phyloP scores from a whole-genome alignment of 2,113 vertebrate genomes.

The Calidris pygmaea region DNA sequence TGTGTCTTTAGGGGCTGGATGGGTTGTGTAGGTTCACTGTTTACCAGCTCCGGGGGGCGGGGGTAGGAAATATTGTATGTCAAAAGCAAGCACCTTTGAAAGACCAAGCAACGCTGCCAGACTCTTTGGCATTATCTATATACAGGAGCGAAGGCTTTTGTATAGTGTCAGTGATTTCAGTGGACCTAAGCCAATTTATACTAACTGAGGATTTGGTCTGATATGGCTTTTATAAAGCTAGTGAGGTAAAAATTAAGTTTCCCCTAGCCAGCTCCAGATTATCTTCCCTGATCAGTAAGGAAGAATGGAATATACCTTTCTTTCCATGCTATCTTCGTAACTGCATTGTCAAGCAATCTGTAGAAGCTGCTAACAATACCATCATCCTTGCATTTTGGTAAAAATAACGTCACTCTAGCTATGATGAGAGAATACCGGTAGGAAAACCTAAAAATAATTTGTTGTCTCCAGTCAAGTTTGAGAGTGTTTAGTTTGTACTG shows the following conservation, averaged over 20 bases:
- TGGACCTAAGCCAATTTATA: not conserved
- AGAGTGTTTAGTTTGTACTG: not conserved
- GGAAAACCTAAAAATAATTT: not conserved
- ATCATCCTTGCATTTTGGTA: not conserved
- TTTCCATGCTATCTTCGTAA: not conserved
- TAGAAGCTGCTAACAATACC: not conserved
- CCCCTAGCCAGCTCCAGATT: not conserved
- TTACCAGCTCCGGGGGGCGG: fast-evolving
- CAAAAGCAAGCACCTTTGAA: not conserved
- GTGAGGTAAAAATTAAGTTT: not conserved
- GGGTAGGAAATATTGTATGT: not conserved
- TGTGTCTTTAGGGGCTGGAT: not conserved
- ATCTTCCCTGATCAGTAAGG: not conserved
- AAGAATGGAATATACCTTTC: not conserved
- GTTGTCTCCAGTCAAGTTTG: not conserved
- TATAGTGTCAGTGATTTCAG: not conserved
- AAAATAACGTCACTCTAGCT: not conserved
- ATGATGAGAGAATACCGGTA: not conserved
- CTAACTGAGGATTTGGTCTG: not conserved
- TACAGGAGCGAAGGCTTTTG: not conserved
- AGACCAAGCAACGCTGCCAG: not conserved
- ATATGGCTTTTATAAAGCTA: not conserved
- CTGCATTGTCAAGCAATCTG: not conserved
- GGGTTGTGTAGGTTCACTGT: not conserved
- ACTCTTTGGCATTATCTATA: not conserved